Evolutionary conservation across 2,113 vertebrate genomes (phyloP).

Genomic region (Dasyornis broadbenti): DNA sequence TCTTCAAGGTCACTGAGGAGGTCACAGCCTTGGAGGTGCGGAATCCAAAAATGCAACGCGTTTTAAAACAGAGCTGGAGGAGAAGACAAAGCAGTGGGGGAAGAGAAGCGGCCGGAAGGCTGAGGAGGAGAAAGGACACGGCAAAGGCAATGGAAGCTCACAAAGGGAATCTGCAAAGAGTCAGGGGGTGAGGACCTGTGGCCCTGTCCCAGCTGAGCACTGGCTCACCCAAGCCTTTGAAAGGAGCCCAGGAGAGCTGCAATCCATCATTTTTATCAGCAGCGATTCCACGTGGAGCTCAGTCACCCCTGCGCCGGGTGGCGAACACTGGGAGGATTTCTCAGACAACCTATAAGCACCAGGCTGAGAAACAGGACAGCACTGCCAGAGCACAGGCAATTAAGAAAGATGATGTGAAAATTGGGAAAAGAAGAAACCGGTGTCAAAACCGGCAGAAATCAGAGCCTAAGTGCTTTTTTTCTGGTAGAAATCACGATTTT

Average conservation of each 20-base stretch:
- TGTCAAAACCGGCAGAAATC: not conserved
- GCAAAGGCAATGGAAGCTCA: not conserved
- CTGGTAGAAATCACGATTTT: not conserved
- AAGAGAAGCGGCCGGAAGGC: not conserved
- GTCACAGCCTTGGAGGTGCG: not conserved
- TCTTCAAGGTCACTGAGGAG: not conserved
- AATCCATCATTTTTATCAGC: not conserved
- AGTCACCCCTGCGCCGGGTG: not conserved
- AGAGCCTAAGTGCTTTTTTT: not conserved
- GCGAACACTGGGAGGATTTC: not conserved
- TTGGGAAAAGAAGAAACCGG: not conserved
- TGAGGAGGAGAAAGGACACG: not conserved
- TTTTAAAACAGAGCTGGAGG: not conserved
- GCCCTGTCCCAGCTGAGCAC: not conserved
- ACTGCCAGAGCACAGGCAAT: not conserved
- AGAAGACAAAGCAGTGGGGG: not conserved
- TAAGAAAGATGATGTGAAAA: not conserved
- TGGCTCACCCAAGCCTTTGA: not conserved
- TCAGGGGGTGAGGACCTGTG: not conserved
- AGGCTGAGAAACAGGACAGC: not conserved
- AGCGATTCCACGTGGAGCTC: accelerated
- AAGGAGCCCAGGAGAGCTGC: not conserved
- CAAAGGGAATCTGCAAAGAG: not conserved
- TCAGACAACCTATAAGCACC: not conserved
- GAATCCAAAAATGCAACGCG: not conserved